Conservation (phyloP, 2,797 vertebrate genomes). For the Syngnathus rostellatus region DNA sequence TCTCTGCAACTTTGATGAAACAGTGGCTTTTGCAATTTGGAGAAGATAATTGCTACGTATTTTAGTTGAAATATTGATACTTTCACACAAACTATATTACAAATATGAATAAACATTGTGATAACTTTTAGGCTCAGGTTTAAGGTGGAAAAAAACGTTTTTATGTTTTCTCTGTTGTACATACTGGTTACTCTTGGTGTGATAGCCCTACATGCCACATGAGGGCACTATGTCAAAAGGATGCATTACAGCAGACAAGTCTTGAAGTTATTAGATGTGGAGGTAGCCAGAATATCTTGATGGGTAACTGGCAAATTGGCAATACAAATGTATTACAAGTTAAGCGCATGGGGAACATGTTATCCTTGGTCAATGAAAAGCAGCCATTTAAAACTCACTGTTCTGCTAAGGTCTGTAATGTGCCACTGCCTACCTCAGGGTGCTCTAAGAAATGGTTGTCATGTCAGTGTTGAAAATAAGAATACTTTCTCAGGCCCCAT, state of each 20-base stretch:
- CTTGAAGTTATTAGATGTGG: neutral
- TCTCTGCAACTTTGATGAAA: neutral
- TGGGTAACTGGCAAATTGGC: neutral
- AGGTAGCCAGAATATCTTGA: neutral
- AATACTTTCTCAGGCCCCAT: neutral
- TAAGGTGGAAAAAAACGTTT: neutral
- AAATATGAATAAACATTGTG: neutral
- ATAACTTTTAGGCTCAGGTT: neutral
- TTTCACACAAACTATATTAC: neutral
- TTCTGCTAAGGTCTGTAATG: neutral
- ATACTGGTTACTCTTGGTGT: neutral
- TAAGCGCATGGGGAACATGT: neutral
- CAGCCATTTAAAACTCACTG: neutral
- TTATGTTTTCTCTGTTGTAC: too few relatives aligned
- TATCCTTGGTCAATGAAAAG: neutral
- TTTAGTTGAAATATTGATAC: neutral
- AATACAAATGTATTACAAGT: neutral
- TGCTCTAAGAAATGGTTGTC: neutral
- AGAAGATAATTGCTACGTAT: neutral
- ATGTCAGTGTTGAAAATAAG: neutral
- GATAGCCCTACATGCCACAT: neutral
- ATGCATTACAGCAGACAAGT: neutral
- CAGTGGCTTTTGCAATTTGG: neutral
- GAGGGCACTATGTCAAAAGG: slow-evolving; percentile 3
- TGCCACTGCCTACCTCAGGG: neutral